Conservation (phyloP, 2,113 vertebrate genomes). For the Herpetotheres cachinnans region DNA sequence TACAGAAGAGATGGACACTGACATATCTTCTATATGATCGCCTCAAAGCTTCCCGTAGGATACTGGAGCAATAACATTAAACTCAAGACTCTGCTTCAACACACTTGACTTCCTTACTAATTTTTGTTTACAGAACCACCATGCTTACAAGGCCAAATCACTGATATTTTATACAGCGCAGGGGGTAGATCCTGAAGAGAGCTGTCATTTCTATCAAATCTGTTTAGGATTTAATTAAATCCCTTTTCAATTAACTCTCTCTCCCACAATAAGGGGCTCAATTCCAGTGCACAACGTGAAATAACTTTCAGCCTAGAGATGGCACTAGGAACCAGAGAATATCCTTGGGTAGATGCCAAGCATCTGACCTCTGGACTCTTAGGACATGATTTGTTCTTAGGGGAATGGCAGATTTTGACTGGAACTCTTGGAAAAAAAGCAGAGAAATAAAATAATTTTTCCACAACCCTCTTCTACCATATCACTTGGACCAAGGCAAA, state of each 20-base stretch:
- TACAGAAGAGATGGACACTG: not conserved
- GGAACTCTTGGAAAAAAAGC: not conserved
- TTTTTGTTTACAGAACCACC: not conserved
- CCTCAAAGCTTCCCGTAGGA: not conserved
- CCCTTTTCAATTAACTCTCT: not conserved
- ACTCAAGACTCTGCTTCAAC: not conserved
- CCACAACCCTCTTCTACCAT: not conserved
- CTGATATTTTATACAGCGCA: not conserved
- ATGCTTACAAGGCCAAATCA: not conserved
- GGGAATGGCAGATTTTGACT: not conserved
- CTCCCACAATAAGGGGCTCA: not conserved
- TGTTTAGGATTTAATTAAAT: not conserved
- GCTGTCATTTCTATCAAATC: not conserved
- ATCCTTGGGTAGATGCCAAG: not conserved
- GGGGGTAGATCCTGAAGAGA: not conserved
- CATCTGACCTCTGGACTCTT: not conserved
- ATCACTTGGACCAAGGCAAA: not conserved
- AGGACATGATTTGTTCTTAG: not conserved
- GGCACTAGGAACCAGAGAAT: not conserved
- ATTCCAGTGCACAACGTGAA: not conserved
- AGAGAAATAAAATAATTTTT: not conserved
- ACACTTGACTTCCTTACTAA: not conserved
- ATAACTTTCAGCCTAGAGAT: not conserved
- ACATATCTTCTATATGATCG: not conserved
- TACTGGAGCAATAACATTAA: not conserved